phyloP scores from a whole-genome alignment of 2,888 invertebrate genomes.

The Zaprionus obscuricornis region DNA sequence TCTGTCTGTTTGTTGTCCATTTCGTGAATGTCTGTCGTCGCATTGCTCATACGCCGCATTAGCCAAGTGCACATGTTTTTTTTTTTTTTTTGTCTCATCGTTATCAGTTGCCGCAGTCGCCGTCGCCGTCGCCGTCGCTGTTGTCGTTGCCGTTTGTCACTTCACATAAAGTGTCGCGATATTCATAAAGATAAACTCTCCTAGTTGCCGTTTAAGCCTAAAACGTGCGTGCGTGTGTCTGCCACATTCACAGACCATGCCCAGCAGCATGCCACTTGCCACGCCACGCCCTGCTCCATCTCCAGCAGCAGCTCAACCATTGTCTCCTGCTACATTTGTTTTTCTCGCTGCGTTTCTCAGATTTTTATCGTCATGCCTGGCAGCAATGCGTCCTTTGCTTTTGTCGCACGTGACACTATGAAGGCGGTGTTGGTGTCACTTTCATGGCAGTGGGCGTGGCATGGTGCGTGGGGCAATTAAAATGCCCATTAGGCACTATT shows the following conservation, averaged over 20 bases:
- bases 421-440: too few relatives aligned
- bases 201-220: constrained; percentile 42
- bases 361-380: constrained; percentile 29
- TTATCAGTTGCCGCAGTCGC: too few relatives aligned
- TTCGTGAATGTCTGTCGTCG: constrained; percentile 1
- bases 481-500: constrained; percentile 53
- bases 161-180: constrained; percentile 76
- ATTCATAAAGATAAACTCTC: constrained; percentile 71
- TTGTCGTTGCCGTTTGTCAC: background rate
- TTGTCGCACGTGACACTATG: background rate
- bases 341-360: constrained; percentile 18
- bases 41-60: constrained; percentile 43
- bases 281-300: background rate
- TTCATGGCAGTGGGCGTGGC: too few relatives aligned
- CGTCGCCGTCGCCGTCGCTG: constrained; percentile 17
- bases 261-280: too few relatives aligned
- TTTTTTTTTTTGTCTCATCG: constrained; percentile 28
- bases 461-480: constrained; percentile 38
- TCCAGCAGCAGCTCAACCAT: too few relatives aligned
- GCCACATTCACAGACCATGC: constrained; percentile 13
- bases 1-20: too few relatives aligned
- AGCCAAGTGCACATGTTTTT: constrained; percentile 44
- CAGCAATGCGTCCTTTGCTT: constrained; percentile 5
- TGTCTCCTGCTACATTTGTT: too few relatives aligned
- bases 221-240: background rate